phyloP scores from a whole-genome alignment of 2,888 invertebrate species.

The Crepidodera aurea region DNA sequence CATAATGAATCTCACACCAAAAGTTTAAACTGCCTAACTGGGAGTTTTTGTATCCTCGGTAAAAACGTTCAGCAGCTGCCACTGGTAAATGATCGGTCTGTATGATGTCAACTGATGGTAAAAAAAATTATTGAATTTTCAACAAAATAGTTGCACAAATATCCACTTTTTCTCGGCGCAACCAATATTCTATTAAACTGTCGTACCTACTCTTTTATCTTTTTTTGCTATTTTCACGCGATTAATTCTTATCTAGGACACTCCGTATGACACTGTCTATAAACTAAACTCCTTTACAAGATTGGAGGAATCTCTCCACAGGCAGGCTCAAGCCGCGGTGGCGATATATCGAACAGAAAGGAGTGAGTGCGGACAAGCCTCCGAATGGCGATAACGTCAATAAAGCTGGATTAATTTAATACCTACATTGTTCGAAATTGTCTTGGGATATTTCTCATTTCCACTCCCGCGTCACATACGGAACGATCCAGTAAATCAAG shows the following conservation, averaged over 20 bases:
- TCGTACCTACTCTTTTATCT: too few species aligned
- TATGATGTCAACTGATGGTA: too few species aligned
- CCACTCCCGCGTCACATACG: background rate
- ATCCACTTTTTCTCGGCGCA: too few species aligned
- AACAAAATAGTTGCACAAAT: too few species aligned
- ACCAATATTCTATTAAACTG: too few species aligned
- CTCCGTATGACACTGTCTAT: background rate
- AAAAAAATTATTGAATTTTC: too few species aligned
- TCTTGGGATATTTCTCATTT: constrained; percentile 19
- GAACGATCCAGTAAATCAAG: background rate
- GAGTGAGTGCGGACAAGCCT: constrained; percentile 23
- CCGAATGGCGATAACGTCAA: constrained; percentile 31
- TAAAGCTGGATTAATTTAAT: constrained; percentile 33
- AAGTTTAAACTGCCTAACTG: too few species aligned
- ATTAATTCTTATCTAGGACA: background rate
- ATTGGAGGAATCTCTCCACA: constrained; percentile 17
- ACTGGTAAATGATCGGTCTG: too few species aligned
- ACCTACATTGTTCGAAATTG: constrained; percentile 26
- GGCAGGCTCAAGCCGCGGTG: background rate
- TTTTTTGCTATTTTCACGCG: too few species aligned
- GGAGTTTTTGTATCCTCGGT: too few species aligned
- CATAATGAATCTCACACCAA: too few species aligned
- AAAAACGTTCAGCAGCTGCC: too few species aligned
- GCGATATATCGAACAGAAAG: background rate
- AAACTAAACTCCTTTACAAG: constrained; percentile 32